Conservation (phyloP, 2,797 vertebrate genomes). For the Manis pentadactyla region DNA sequence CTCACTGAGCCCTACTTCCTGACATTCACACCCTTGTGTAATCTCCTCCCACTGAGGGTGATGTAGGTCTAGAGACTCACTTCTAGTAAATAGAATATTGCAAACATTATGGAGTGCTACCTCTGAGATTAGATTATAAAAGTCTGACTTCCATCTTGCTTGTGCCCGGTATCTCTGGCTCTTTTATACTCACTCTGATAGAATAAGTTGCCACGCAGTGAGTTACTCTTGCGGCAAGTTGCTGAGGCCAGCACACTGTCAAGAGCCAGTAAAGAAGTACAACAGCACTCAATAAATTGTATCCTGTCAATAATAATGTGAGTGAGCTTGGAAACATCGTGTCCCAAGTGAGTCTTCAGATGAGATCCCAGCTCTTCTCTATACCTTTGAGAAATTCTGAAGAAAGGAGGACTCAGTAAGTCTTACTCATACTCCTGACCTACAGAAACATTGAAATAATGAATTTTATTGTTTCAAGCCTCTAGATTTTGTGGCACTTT, state of each 20-base stretch:
- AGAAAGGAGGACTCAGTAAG: background rate
- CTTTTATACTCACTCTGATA: background rate
- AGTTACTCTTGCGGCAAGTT: background rate
- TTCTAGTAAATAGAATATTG: background rate
- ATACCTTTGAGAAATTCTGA: background rate
- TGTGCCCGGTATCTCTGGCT: background rate
- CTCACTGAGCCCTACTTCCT: background rate
- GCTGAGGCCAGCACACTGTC: fast-evolving
- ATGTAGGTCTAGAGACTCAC: background rate
- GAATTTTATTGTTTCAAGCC: background rate
- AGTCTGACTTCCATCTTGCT: background rate
- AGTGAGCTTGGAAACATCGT: background rate
- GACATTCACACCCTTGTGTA: fast-evolving
- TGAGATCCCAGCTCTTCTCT: fast-evolving
- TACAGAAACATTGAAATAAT: background rate
- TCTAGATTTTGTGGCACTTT: background rate
- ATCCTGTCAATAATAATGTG: background rate
- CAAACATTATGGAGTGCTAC: fast-evolving
- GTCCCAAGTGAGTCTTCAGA: background rate
- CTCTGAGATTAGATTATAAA: background rate
- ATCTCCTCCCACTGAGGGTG: fast-evolving
- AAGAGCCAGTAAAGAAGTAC: background rate
- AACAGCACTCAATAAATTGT: background rate
- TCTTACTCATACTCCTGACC: background rate
- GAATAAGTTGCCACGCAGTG: background rate